phyloP scores from a whole-genome alignment of 2,113 vertebrate genomes.

The Cathartes aura region DNA sequence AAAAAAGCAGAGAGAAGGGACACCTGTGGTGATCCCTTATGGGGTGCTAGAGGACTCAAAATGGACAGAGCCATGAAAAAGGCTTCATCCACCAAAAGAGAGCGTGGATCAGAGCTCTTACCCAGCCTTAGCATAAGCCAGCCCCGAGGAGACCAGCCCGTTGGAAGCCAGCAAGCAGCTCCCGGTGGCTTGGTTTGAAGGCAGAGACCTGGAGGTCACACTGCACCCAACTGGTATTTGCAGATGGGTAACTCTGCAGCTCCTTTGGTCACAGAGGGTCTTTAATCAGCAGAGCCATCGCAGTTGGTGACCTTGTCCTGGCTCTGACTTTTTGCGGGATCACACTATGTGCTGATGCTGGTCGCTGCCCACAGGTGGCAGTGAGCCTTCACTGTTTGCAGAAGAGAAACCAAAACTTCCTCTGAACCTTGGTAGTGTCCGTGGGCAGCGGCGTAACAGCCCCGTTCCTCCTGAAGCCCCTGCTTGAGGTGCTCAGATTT shows the following conservation, averaged over 20 bases:
- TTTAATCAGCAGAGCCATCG: accelerated
- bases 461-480: background rate
- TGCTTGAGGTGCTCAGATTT: too few relatives aligned
- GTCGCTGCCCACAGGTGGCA: conserved; percentile 74
- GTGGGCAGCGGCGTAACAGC: background rate
- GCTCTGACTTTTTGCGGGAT: background rate
- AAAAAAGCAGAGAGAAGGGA: background rate
- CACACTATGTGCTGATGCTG: background rate
- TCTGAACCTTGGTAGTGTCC: accelerated
- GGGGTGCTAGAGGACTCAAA: background rate
- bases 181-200: accelerated
- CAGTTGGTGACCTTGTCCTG: accelerated
- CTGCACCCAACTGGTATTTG: accelerated
- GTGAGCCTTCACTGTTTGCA: conserved; percentile 41
- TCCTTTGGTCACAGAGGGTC: accelerated
- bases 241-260: background rate
- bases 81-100: background rate
- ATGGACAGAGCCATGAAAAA: background rate
- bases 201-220: accelerated
- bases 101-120: accelerated
- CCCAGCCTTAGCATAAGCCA: accelerated
- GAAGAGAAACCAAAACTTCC: background rate
- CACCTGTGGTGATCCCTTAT: background rate
- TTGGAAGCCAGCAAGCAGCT: background rate
- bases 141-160: accelerated